phyloP scores from a whole-genome alignment of 1,140 invertebrate species.

The Diabrotica undecimpunctata region DNA sequence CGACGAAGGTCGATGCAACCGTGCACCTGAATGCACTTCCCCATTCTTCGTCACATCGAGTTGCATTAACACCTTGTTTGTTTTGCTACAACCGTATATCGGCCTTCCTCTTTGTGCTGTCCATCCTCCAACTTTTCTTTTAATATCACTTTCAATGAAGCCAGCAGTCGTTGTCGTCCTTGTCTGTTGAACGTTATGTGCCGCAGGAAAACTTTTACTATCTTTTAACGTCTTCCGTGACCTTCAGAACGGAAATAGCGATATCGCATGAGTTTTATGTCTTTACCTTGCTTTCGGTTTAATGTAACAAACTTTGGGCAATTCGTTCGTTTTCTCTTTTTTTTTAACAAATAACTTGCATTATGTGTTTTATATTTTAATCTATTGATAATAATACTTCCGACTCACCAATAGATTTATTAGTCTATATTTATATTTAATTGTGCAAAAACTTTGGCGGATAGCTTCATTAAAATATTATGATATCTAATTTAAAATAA shows the following conservation, averaged over 20 bases:
- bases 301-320: too few relatives aligned
- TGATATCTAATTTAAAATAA: too few relatives aligned
- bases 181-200: background rate
- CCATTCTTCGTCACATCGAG: slow-evolving; percentile 2
- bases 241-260: slow-evolving; percentile 5
- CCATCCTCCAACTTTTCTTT: slow-evolving; percentile 33
- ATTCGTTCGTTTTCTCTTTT: too few relatives aligned
- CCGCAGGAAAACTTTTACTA: slow-evolving; percentile 29
- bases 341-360: too few relatives aligned
- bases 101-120: slow-evolving; percentile 33
- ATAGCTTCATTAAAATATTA: too few relatives aligned
- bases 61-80: slow-evolving; percentile 29
- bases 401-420: too few relatives aligned
- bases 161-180: slow-evolving; percentile 11
- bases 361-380: too few relatives aligned
- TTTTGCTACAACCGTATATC: slow-evolving; percentile 44
- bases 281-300: too few relatives aligned
- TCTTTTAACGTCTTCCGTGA: slow-evolving; percentile 23
- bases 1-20: background rate
- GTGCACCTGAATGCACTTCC: background rate
- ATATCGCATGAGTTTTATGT: too few relatives aligned
- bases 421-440: too few relatives aligned
- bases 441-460: too few relatives aligned
- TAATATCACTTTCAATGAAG: slow-evolving; percentile 20
- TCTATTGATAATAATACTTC: too few relatives aligned